Evolutionary conservation across 2,113 vertebrate genomes (phyloP), one percentile per base, ranked within the genome.

Genomic region (Apeltes quadracus): DNA sequence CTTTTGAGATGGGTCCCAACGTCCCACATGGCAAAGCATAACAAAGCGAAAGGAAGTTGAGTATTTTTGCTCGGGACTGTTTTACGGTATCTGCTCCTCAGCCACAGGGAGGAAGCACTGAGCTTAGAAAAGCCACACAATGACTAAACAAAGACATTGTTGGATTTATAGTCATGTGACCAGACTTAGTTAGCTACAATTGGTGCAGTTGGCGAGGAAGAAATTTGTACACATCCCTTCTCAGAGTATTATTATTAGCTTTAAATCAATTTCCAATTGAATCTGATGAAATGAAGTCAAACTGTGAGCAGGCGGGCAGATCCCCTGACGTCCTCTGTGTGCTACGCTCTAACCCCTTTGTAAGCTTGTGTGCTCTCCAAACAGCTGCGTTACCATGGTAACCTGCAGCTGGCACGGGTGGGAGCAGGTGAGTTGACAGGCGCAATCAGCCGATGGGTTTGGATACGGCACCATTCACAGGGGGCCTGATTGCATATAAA

Each of bases 351-450:
- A 64, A 80, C 72, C 72, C 69, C 41, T 70, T 16, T 14, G 15
- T 34, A 69, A 39, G 80, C 82, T 63, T 36, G 22, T 82, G 72
- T 75, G 73, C 59, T 82, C 75, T 76, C 57, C 56, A 43, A 75
- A 82, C 73, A 80, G 78, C 48, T 75, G 61, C 34, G 32, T 65
- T 63, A 16, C 48, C 53, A 0, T 50, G 64, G 54, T n/a, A 27
- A 38, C 51, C 2, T 64, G n/a, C 62, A 62, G 56, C 56, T 46
- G 61, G 44, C 7, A 18, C 1, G 10, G 0, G 62, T 25, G 2
- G 53, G 55, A 72, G 63, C 25, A 72, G 77, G 69, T 78, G 69
- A 83, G 82, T 53, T 12, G 51, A 43, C 32, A 54, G 14, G 15
- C 4, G 22, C 8, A 50, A 8, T 57, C 66, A 1, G 59, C 48